Percentiles rank a stretch among this genome's conserved stretches.
These are phyloP conservation scores for Thymallus thymallus DNA, from an alignment of 2,113 vertebrate genomes.

Conservation along the genomic window DNA sequence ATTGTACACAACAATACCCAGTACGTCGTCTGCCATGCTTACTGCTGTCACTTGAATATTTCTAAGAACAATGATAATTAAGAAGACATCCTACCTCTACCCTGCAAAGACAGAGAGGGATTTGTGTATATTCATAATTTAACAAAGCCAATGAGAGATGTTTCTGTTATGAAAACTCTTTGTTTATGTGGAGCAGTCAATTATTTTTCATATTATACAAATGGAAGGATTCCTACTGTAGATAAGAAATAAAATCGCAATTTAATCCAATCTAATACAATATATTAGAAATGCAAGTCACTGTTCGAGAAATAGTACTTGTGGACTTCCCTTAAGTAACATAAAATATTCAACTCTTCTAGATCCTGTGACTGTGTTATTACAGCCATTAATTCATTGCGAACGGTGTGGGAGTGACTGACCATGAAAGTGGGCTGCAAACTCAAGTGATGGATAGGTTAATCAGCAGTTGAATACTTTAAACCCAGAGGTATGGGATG, in stretches of 20 bases:
- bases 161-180: too few relatives aligned
- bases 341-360: background rate
- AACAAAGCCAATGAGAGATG: background rate
- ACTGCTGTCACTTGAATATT: too few relatives aligned
- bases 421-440: conserved; percentile 7
- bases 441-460: conserved; percentile 29
- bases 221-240: background rate
- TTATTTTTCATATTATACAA: too few relatives aligned
- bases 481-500: conserved; percentile 24
- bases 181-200: too few relatives aligned
- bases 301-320: conserved; percentile 1
- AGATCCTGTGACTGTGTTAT: background rate
- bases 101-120: too few relatives aligned
- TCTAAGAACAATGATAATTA: too few relatives aligned
- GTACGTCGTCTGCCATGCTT: too few relatives aligned
- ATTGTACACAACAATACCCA: too few relatives aligned
- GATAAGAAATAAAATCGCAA: background rate
- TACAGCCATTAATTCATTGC: conserved; percentile 15
- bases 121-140: background rate
- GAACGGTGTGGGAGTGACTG: conserved; percentile 14
- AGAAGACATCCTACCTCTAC: too few relatives aligned
- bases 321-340: background rate
- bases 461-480: conserved; percentile 39
- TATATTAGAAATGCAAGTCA: background rate
- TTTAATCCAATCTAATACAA: background rate